Evolutionary conservation across 2,888 invertebrate genomes (phyloP), one percentile per base, ranked within the genome.

Genomic region (Neoaliturus tenellus): DNA sequence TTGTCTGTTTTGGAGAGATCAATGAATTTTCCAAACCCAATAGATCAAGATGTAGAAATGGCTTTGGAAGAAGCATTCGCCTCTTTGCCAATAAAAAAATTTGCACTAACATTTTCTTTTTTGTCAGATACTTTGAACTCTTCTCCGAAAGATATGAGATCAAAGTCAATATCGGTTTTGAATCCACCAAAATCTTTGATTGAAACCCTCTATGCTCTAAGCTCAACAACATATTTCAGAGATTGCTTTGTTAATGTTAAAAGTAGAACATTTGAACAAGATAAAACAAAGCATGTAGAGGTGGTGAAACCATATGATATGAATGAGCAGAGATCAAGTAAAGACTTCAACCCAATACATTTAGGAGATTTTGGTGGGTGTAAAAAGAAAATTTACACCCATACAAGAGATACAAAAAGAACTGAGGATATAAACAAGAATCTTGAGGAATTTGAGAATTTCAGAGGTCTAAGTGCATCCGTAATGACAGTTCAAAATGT

Each of bases 401-500:
- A 14, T 62, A 62, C 25, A 10, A 62, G 62, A 28, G 62, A 62
- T 14, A 62, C 4, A 62, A 62, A 12, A 62, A 28, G 62, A 2
- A 41, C 44, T 28, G 44, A 75, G 6, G 73, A 75, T 25, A 8
- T 75, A 23, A 10, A 35, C 0, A 44, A 41, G 28, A 75, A 75
- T 44, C 2, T 75, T 41, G 10, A 4, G 2, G 28, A 44, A 35
- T 75, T 41, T 28, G 44, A 75, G 25, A 41, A 44, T 23, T 75
- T 44, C 44, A 25, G 44, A 12, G 73, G 44, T 23, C 12, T 48
- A 28, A 25, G 25, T 17, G 44, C 48, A 3, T 23, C 41, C 17
- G 25, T 44, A 44, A 41, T 75, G 73, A 75, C 73, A 3, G 1
- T 75, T 20, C 73, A 75, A n/a, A 44, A 75, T 44, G 73, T 75